Base-by-base conservation (phyloP, 2,113 vertebrate species). In the Aspidoscelis tigris region DNA sequence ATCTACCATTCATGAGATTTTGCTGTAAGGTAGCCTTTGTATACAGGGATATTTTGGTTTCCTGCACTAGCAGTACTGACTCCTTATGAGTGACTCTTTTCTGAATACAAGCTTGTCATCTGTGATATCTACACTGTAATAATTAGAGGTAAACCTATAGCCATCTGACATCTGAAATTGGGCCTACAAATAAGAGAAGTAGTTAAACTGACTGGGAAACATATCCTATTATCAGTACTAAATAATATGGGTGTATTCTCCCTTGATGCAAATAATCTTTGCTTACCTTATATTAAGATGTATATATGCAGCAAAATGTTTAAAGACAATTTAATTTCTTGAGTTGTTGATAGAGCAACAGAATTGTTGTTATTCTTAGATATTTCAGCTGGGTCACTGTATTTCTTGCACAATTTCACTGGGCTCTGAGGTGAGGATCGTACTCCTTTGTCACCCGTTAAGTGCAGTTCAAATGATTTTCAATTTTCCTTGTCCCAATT, bases 391-490 rank as follows among this genome's bases (percentile, higher is more conserved):
- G 58, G 84, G 7, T 24, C 7, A 22, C 33, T 14, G 3, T 43
- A 8, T 76, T 64, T 82, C 18, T 65, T 53, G 24, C 76, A 70
- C 47, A 50, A 33, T 26, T 84, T 87, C 70, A 26, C 65, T 72
- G 86, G 80, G 76, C 73, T 86, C 16, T 82, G 0, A 71, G 44
- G 7, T 75, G 55, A 39, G 0, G 84, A 84, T 85, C 21, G 73
- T 3, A 82, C 89, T 47, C 86, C 47, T 84, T 64, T 76, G 6
- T 7, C 1, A 0, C 78, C 88, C 85, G 85, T 83, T 86, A 93
- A 86, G 70, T 93, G 24, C 78, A 90, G 53, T 89, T 92, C 89
- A 82, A 86, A 91, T 72, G 91, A 33, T 72, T 1, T 91, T 86
- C 70, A 79, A 88, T 69, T 78, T 73, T 76, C 83, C 18, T 16